A percentile compares a stretch with the other conserved stretches of the same genome.
phyloP scores from a whole-genome alignment of 2,113 vertebrate species.

The Lampris incognitus region DNA sequence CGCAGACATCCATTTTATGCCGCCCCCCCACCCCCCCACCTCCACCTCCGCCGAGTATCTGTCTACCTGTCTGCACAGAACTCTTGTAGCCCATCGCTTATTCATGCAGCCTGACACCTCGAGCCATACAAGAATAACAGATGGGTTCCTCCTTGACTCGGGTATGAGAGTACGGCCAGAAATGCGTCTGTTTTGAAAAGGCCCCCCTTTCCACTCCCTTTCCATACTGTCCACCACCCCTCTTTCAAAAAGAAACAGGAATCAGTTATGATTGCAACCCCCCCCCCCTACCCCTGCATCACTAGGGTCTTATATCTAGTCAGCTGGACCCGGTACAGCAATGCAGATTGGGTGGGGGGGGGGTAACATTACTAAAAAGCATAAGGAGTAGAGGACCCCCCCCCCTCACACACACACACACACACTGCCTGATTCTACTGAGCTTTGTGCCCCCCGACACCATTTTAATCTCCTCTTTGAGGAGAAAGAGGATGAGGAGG shows the following conservation, averaged over 20 bases:
- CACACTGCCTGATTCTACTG: slow-evolving; percentile 64
- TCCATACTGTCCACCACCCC: slow-evolving; percentile 42
- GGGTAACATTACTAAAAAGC: slow-evolving; percentile 70
- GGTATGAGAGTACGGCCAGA: slow-evolving; percentile 67
- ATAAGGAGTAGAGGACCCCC: slow-evolving; percentile 69
- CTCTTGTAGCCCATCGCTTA: slow-evolving; percentile 72
- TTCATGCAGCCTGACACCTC: slow-evolving; percentile 72
- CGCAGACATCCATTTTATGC: slow-evolving; percentile 49
- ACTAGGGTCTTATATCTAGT: slow-evolving; percentile 35
- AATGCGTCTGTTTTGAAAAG: slow-evolving; percentile 59
- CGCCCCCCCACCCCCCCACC: not conserved
- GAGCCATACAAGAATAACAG: slow-evolving; percentile 67
- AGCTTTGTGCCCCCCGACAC: slow-evolving; percentile 57
- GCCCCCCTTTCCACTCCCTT: slow-evolving; percentile 28
- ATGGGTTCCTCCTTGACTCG: slow-evolving; percentile 64
- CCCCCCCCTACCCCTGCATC: slow-evolving; percentile 11
- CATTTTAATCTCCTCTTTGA: slow-evolving; percentile 40
- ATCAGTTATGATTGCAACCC: slow-evolving; percentile 64
- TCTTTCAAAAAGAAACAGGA: slow-evolving; percentile 50
- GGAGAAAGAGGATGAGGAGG: not conserved
- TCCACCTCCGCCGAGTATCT: slow-evolving; percentile 30
- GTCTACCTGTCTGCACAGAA: slow-evolving; percentile 54
- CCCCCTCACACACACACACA: not conserved
- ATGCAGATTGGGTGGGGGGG: slow-evolving; percentile 60
- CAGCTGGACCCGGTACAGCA: slow-evolving; percentile 57